Percentiles rank a stretch among this genome's conserved stretches.
These are phyloP conservation scores for Calyptomena viridis DNA, from an alignment of 2,113 vertebrate genomes.

Conservation along the genomic window DNA sequence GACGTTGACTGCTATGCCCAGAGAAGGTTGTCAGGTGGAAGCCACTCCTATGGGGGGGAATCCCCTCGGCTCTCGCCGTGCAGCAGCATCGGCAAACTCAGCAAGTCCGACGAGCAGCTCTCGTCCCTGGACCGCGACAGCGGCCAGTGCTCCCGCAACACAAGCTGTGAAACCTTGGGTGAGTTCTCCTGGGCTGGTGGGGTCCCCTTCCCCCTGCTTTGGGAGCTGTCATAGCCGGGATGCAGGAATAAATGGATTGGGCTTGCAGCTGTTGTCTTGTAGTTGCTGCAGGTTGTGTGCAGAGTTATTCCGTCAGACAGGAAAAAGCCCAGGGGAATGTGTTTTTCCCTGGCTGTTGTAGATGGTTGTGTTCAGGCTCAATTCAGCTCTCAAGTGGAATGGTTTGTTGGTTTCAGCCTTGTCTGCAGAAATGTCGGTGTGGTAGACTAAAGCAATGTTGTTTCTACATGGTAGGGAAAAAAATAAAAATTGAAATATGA, in stretches of 20 bases:
- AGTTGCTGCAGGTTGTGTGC: not conserved
- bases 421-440: not conserved
- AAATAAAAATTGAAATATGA: not conserved
- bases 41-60: constrained; percentile 92
- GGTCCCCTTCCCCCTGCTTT: rapidly evolving
- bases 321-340: not conserved
- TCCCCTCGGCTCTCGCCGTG: constrained; percentile 93
- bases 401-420: not conserved
- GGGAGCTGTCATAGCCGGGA: not conserved
- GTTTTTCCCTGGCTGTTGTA: not conserved
- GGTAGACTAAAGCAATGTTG: not conserved
- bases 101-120: constrained; percentile 96
- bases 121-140: constrained; percentile 96
- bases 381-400: not conserved
- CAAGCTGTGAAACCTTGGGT: constrained; percentile 98
- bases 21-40: constrained; percentile 91
- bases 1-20: constrained; percentile 90
- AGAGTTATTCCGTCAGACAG: not conserved
- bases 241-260: not conserved
- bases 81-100: constrained; percentile 96
- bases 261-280: not conserved
- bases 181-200: not conserved
- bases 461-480: not conserved
- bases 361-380: not conserved
- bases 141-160: constrained; percentile 96